Conservation (phyloP, 2,888 invertebrate genomes). For the Lepidocyrtoides sp. region DNA sequence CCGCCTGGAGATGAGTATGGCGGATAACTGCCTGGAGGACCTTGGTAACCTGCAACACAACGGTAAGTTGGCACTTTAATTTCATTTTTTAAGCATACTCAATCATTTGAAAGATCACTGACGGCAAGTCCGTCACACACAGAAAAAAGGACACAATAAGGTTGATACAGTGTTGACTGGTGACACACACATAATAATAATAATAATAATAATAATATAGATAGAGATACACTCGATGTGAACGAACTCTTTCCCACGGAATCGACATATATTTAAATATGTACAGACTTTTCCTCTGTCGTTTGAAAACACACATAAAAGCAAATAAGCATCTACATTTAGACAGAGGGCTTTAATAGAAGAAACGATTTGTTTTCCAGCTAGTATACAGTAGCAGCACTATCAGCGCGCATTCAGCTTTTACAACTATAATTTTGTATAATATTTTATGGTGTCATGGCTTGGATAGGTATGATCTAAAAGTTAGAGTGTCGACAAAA, state of each 20-base stretch:
- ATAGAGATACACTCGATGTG: background rate
- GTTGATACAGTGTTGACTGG: background rate
- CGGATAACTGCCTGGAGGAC: conserved; percentile 87
- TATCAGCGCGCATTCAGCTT: conserved; percentile 34
- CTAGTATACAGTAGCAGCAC: background rate
- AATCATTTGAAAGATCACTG: background rate
- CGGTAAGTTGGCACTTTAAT: conserved; percentile 7
- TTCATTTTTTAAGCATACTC: background rate
- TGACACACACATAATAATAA: conserved; percentile 37
- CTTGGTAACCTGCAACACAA: conserved; percentile 87
- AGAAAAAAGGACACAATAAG: conserved; percentile 30
- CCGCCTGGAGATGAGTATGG: conserved; percentile 86
- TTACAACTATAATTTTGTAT: too few relatives aligned
- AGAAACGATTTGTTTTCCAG: background rate
- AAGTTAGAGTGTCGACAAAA: background rate
- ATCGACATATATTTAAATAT: background rate
- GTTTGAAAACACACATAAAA: background rate
- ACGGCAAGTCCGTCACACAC: background rate
- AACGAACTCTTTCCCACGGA: background rate
- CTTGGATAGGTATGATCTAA: background rate
- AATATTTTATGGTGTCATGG: background rate
- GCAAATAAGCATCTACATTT: conserved; percentile 14
- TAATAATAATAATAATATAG: background rate
- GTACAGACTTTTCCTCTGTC: background rate
- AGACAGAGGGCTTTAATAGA: background rate